Evolutionary conservation across 2,888 invertebrate genomes (phyloP), one percentile per base, ranked within the genome.

Genomic region (Ochropacha duplaris): DNA sequence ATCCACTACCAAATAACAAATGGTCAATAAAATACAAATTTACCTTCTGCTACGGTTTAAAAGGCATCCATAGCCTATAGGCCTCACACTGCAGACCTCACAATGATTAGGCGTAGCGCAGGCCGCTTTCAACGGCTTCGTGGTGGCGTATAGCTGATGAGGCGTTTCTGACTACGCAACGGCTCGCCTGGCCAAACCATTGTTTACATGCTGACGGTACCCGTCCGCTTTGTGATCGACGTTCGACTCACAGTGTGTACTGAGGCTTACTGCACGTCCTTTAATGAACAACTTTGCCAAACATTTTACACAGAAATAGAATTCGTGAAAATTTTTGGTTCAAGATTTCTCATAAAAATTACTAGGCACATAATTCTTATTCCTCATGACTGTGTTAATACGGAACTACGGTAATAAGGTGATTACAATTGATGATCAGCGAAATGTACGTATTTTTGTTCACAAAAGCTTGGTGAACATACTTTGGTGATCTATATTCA

Each of bases 111-210:
- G 75, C 74, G 76, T 68, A 71, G 72, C 62, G 67, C 68, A 62
- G 64, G 68, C 44, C 44, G 44, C 69, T 72, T 72, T 79, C 66
- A 72, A 65, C 64, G 61, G 72, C 58, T 67, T 59, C 55, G 63
- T 55, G 60, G 67, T 65, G 51, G 65, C 69, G 58, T 71, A 68
- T 69, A 68, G 76, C 78, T 87, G 82, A 88, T 83, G 84, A 83
- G 76, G 79, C 81, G 74, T 77, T 81, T 71, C 74, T 73, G 69
- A 67, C 73, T 66, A 72, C 72, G 73, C 71, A 58, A 71, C 74
- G 69, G 44, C 44, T 44, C 16, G 44, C 44, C 22, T 52, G 22
- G 72, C 79, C 69, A 64, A 79, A 82, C 81, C 81, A 80, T 83
- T 87, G 87, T 87, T 87, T 86, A 19, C 44, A 44, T 44, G 44